phyloP scores from a whole-genome alignment of 2,113 vertebrate species.

The Australoheros scitulus region DNA sequence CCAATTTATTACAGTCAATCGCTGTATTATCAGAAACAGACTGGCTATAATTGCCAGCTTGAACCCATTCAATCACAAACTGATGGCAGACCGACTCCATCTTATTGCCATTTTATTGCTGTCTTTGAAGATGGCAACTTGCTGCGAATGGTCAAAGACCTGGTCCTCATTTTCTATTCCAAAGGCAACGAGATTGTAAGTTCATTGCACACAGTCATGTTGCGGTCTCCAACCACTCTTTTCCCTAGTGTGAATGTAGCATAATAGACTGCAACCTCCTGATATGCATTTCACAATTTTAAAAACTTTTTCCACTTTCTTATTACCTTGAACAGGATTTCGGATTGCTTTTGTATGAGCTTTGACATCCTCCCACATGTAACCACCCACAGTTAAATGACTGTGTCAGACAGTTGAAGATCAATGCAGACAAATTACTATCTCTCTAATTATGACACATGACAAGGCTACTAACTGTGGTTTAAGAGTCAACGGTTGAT shows the following conservation, averaged over 20 bases:
- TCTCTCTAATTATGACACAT: slow-evolving; percentile 39
- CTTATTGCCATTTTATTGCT: not conserved
- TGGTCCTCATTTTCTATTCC: not conserved
- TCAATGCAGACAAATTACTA: slow-evolving; percentile 29
- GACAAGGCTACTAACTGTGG: slow-evolving; percentile 26
- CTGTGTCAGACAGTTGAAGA: slow-evolving; percentile 40
- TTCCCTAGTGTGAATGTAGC: not conserved
- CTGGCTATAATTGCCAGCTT: not conserved
- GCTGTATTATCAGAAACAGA: slow-evolving; percentile 4
- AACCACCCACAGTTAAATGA: slow-evolving; percentile 15
- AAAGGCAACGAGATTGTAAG: not conserved
- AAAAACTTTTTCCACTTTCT: not conserved
- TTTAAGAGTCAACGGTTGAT: slow-evolving; percentile 24
- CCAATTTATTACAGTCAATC: not conserved
- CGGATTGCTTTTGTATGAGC: not conserved
- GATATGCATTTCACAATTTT: not conserved
- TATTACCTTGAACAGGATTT: not conserved
- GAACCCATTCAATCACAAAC: slow-evolving; percentile 3
- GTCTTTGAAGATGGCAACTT: not conserved
- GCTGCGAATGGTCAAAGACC: not conserved
- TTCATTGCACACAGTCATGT: not conserved
- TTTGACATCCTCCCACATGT: not conserved
- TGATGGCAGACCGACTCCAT: not conserved
- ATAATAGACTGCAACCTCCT: not conserved
- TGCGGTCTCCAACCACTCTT: not conserved